Evolutionary conservation across 2,797 vertebrate species (phyloP).

Genomic region (Cyprinella venusta): DNA sequence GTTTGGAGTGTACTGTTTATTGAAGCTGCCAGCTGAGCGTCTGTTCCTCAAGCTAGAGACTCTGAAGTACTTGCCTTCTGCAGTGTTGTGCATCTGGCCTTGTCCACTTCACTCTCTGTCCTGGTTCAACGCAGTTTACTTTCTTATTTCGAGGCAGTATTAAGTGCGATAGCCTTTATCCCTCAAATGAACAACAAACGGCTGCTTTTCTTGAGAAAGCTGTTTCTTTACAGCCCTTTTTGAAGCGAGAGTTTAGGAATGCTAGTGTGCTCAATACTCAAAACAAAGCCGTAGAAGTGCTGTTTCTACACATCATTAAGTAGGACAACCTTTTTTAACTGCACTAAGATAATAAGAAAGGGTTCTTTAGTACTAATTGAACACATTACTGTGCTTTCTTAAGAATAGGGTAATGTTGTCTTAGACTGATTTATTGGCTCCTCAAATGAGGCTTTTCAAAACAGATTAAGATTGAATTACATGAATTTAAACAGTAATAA

Average conservation of each 20-base stretch:
- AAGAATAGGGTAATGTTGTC: background rate
- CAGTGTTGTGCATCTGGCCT: background rate
- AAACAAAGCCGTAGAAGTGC: background rate
- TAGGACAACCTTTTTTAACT: background rate
- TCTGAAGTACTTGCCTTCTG: conserved; percentile 13
- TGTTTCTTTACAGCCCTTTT: conserved; percentile 2
- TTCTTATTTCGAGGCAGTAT: background rate
- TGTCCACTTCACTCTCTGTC: conserved; percentile 3
- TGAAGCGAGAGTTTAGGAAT: conserved; percentile 8
- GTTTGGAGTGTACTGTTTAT: background rate
- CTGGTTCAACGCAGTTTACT: background rate
- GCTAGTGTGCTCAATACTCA: background rate
- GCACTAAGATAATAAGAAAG: background rate
- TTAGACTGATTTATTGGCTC: background rate
- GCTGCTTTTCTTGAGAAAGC: background rate
- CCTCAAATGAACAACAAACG: background rate
- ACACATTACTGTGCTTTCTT: background rate
- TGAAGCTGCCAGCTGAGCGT: conserved; percentile 10
- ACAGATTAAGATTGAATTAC: background rate
- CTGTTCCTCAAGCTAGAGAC: background rate
- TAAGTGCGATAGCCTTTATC: background rate
- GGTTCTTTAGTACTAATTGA: background rate
- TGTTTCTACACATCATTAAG: background rate
- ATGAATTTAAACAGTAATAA: background rate
- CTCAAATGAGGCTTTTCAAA: background rate